Conservation (phyloP, 2,888 invertebrate genomes). For the Protophormia terraenovae region DNA sequence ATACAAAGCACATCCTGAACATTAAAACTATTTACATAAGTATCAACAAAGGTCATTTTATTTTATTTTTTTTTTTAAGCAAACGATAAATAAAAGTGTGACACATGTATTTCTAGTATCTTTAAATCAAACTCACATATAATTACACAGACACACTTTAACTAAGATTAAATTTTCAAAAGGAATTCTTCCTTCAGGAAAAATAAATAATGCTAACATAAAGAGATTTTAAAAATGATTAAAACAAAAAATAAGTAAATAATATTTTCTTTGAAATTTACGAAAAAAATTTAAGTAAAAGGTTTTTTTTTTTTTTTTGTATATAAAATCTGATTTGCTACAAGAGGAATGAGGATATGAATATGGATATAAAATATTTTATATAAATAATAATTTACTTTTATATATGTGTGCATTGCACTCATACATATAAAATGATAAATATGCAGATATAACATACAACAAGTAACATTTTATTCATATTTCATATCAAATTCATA, state of each 20-base stretch:
- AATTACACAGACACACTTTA: background rate
- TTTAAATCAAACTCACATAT: background rate
- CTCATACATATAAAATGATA: background rate
- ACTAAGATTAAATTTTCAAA: background rate
- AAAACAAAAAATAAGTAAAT: background rate
- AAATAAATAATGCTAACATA: background rate
- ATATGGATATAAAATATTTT: background rate
- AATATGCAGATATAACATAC: no score
- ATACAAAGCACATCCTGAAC: background rate
- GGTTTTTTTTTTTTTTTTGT: background rate
- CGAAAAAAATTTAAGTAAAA: constrained; percentile 7
- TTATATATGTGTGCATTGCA: background rate
- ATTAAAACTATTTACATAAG: background rate
- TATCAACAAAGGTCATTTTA: background rate
- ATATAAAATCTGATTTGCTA: background rate
- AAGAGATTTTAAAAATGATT: constrained; percentile 9
- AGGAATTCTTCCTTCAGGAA: background rate
- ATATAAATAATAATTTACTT: background rate
- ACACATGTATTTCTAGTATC: background rate
- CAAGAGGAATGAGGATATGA: background rate
- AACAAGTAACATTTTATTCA: background rate
- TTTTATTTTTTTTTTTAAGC: no score
- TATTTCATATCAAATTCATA: background rate
- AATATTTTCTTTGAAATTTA: background rate
- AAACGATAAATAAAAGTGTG: background rate